Percentiles rank a stretch among this genome's conserved stretches.
phyloP scores from a whole-genome alignment of 1,140 invertebrate species.

The Aphis gossypii region DNA sequence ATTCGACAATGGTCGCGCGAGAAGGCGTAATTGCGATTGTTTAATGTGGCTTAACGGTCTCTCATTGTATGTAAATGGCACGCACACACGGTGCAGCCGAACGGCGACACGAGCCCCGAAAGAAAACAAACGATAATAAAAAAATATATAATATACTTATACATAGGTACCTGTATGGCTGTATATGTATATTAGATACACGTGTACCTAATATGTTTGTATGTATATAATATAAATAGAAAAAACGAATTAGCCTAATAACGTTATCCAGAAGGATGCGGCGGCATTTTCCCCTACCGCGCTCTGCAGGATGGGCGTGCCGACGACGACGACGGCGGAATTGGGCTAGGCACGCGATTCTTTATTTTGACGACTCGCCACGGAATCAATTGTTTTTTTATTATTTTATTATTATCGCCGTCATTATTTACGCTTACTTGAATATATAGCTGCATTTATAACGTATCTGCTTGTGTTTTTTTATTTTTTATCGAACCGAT shows the following conservation, averaged over 20 bases:
- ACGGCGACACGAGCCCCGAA: conserved; percentile 40
- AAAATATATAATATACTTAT: conserved; percentile 21
- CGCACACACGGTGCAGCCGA: background rate
- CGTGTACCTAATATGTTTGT: background rate
- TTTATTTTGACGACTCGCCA: conserved; percentile 15
- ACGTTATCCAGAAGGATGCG: conserved; percentile 42
- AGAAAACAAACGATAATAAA: conserved; percentile 55
- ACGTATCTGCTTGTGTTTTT: background rate
- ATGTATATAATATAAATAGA: background rate
- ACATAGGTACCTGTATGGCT: background rate
- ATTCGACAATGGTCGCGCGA: conserved; percentile 31
- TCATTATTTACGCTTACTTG: conserved; percentile 10
- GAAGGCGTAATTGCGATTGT: conserved; percentile 54
- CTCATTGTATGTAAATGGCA: conserved; percentile 54
- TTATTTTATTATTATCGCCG: background rate
- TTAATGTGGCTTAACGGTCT: conserved; percentile 42
- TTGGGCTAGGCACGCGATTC: conserved; percentile 54
- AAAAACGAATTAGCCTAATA: conserved; percentile 45
- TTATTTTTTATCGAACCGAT: background rate
- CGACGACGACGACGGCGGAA: conserved; percentile 32
- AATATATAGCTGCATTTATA: background rate
- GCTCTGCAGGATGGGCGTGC: conserved; percentile 55
- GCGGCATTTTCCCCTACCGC: conserved; percentile 31
- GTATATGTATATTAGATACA: background rate
- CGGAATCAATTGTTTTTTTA: conserved; percentile 45